Percentiles rank a stretch among this genome's conserved stretches.
These are phyloP conservation scores for Lagorchestes hirsutus DNA, from an alignment of 2,797 vertebrate genomes.

Conservation along the genomic window DNA sequence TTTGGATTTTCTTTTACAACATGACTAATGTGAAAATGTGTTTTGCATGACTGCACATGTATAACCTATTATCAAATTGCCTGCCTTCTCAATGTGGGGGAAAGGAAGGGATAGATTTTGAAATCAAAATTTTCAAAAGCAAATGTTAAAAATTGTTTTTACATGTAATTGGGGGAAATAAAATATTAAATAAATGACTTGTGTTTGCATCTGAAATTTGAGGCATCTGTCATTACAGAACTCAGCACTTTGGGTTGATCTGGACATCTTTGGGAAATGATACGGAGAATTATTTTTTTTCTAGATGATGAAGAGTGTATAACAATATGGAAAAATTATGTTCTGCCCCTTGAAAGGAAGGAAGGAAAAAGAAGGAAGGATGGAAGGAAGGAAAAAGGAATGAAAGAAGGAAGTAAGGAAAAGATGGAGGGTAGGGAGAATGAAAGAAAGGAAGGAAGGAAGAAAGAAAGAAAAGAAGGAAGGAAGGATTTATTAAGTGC, in stretches of 20 bases:
- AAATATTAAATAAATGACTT: neutral
- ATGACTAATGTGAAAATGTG: neutral
- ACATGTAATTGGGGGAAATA: neutral
- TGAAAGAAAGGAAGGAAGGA: too few species aligned
- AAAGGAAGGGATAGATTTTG: neutral
- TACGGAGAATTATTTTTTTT: neutral
- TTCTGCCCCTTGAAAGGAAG: neutral
- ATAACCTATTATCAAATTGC: neutral
- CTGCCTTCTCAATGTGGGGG: neutral
- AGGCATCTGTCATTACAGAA: neutral
- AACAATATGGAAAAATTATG: neutral
- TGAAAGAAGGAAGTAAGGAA: neutral
- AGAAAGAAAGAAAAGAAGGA: neutral
- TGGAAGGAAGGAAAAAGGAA: too few species aligned
- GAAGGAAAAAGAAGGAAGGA: too few species aligned
- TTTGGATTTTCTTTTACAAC: neutral
- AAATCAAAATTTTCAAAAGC: neutral
- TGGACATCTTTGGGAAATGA: neutral
- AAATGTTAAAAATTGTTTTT: neutral
- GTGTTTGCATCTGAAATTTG: neutral
- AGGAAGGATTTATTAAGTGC: neutral
- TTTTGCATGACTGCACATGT: neutral
- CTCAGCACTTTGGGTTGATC: neutral
- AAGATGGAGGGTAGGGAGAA: too few species aligned
- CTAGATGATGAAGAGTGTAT: neutral